phyloP scores from a whole-genome alignment of 2,797 vertebrate genomes.

The Fistularia commersonii region DNA sequence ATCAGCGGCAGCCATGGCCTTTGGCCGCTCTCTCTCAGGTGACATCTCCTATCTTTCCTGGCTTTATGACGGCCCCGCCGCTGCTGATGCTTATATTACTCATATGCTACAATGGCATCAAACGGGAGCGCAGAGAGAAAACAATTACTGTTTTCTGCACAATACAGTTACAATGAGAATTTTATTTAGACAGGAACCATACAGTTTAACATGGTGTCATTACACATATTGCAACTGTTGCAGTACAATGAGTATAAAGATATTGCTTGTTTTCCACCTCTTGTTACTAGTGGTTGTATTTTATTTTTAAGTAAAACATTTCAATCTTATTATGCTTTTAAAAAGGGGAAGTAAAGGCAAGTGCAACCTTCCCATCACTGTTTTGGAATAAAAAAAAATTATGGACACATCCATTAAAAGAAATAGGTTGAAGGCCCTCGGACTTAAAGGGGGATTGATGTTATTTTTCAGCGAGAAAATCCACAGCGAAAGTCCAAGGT shows the following conservation, averaged over 20 bases:
- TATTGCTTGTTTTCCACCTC: no score
- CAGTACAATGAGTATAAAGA: no score
- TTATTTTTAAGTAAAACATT: conserved; percentile 53
- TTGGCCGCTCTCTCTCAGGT: conserved; percentile 64
- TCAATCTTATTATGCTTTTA: conserved; percentile 24
- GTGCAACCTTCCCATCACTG: no score
- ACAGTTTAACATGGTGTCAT: background rate
- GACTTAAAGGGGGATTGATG: conserved; percentile 58
- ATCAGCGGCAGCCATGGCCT: conserved; percentile 64
- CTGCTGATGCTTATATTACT: conserved; percentile 20
- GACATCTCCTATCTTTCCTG: conserved; percentile 66
- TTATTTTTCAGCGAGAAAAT: conserved; percentile 43
- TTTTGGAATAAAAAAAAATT: conserved; percentile 40
- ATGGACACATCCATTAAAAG: conserved; percentile 74
- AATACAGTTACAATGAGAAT: no score
- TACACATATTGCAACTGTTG: background rate
- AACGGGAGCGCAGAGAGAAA: no score
- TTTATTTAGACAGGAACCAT: no score
- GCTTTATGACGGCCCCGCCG: conserved; percentile 47
- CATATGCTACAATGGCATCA: background rate
- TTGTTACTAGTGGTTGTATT: no score
- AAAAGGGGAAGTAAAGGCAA: conserved; percentile 23
- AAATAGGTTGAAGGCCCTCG: conserved; percentile 42
- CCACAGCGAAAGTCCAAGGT: conserved; percentile 36
- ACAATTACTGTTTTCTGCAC: no score